Evolutionary conservation across 92 coral and sea anemone genomes (phyloP), one percentile per base, ranked within the genome.

Genomic region (Pocillopora grandis): DNA sequence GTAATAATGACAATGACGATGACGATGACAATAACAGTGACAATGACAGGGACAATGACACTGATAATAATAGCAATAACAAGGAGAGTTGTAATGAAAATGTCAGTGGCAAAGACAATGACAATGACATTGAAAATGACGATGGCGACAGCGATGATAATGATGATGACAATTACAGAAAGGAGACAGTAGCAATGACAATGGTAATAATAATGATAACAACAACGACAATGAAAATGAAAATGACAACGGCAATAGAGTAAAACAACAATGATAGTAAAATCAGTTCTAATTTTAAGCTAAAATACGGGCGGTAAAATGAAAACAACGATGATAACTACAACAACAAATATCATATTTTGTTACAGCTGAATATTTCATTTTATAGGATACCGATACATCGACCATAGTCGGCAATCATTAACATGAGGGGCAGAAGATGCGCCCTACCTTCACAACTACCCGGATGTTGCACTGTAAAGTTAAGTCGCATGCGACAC

Each of bases 381-480:
- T 42, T 42, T 42, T 42, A 7, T 7, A 42, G 49, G 49, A 42
- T 42, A 3, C 49, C 49, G 3, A 3, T 42, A 42, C 5, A 42
- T 42, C 7, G 49, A 7, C 49, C 49, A 42, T 7, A 0, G 7
- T 42, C 49, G 49, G 49, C 2, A 42, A 42, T 42, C 49, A 42
- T 7, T 42, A 48, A 13, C 11, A 18, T 10, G n/a, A 42, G 49
- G 7, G 7, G 7, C 7, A 42, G 49, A 42, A 42, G 7, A 42
- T 42, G 49, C 49, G 49, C 31, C 79, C 23, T 12, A 90, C 94
- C 94, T 82, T 89, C 90, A 74, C 94, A 91, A 71, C 94, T 91
- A 55, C 94, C 94, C 17, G 82, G 94, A 71, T 91, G 94, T 64
- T 88, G 88, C 37, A 84, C 70, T 2, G 94, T 79, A 71, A 82